These are phyloP conservation scores for Nemotelus nigrinus DNA, from an alignment of 2,888 invertebrate genomes.

Conservation along the genomic window DNA sequence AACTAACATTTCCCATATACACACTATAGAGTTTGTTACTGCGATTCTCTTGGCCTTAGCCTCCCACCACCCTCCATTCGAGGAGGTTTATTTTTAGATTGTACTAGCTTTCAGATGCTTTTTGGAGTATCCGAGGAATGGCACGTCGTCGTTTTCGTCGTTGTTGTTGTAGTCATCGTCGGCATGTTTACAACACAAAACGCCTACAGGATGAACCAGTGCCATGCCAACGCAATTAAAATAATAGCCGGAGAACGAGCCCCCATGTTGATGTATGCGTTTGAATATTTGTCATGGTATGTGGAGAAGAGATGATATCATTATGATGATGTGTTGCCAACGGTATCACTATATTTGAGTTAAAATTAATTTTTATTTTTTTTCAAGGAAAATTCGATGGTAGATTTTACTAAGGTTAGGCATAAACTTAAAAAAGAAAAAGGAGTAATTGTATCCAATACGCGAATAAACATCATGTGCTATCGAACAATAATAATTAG, in stretches of 20 bases:
- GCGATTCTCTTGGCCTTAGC: constrained; percentile 24
- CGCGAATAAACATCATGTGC: no score
- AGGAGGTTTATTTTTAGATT: constrained; percentile 28
- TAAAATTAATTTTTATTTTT: neutral
- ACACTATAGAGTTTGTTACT: no score
- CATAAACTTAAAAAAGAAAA: no score
- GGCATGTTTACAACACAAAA: constrained; percentile 30
- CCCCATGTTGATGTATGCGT: constrained; percentile 1
- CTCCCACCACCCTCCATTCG: constrained; percentile 12
- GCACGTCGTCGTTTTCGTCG: neutral
- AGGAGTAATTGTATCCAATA: no score
- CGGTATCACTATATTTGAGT: neutral
- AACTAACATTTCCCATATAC: no score
- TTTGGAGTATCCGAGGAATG: constrained; percentile 10
- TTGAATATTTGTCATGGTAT: constrained; percentile 28
- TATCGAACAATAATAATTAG: no score
- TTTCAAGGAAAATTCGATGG: neutral
- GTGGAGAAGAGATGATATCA: neutral
- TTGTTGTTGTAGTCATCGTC: neutral
- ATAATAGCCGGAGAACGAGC: constrained; percentile 13
- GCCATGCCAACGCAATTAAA: neutral
- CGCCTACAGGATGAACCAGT: neutral
- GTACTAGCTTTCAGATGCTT: constrained; percentile 17
- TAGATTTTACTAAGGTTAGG: no score
- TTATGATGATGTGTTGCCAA: constrained; percentile 4